Evolutionary conservation across 1,140 invertebrate species (phyloP).

Genomic region (Aricia agestis): DNA sequence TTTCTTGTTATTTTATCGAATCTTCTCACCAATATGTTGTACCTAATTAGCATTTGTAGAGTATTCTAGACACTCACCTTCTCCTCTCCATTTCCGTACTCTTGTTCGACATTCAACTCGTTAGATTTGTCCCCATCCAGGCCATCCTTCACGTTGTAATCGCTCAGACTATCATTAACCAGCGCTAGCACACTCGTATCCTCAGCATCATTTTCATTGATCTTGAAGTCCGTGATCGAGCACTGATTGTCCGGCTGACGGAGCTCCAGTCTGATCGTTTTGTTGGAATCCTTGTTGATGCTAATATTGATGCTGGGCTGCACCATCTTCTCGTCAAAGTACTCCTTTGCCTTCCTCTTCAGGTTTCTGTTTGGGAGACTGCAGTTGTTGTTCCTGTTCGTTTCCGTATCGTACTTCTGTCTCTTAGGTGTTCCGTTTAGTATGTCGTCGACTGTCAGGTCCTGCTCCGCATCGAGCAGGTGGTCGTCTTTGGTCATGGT

Average conservation of each 20-base stretch:
- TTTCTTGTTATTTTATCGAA: too few species aligned
- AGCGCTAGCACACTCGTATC: slow-evolving; percentile 21
- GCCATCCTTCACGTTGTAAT: slow-evolving; percentile 32
- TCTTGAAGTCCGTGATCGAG: slow-evolving; percentile 44
- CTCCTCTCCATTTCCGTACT: slow-evolving; percentile 20
- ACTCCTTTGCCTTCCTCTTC: slow-evolving; percentile 43
- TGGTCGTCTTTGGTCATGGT: slow-evolving; percentile 61
- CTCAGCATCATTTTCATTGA: slow-evolving; percentile 28
- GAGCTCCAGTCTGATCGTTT: slow-evolving; percentile 55
- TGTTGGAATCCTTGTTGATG: slow-evolving; percentile 51
- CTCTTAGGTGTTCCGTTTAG: slow-evolving; percentile 49
- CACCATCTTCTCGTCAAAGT: slow-evolving; percentile 29
- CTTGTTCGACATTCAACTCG: slow-evolving; percentile 19
- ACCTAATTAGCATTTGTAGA: too few species aligned
- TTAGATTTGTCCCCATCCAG: slow-evolving; percentile 22
- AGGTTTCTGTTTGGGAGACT: slow-evolving; percentile 37
- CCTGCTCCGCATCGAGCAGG: slow-evolving; percentile 44
- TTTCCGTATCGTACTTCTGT: slow-evolving; percentile 34
- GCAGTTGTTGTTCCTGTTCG: slow-evolving; percentile 37
- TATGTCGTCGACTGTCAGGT: slow-evolving; percentile 50
- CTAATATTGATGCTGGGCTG: slow-evolving; percentile 49
- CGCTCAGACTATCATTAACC: slow-evolving; percentile 27
- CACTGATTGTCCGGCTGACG: slow-evolving; percentile 46
- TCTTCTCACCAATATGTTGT: too few species aligned
- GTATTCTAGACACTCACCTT: not conserved